Evolutionary conservation across 2,888 invertebrate species (phyloP), one percentile per base, ranked within the genome.

Genomic region (Syrphus vitripennis): DNA sequence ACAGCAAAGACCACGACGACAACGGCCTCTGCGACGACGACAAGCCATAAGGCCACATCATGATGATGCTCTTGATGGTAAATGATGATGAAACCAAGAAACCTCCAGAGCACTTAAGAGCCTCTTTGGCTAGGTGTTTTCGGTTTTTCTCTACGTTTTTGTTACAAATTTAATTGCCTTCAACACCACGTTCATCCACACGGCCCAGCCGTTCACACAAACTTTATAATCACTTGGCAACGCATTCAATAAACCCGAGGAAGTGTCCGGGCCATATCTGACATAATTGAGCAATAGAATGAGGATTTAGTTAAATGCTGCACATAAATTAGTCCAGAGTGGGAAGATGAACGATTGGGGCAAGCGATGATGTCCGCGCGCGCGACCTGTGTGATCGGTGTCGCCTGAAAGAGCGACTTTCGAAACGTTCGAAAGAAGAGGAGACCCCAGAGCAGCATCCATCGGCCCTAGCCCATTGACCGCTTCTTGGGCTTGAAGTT

Each of bases 221-320:
- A 63, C 74, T 87, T 82, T 87, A n/a, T n/a, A 87, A 87, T 87
- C 87, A 79, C 86, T 82, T 83, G 70, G 82, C 87, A 83, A 71
- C 50, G 82, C 82, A 74, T 87, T 79, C 87, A 86, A 86, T 86
- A 81, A 81, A 77, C 72, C 76, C 77, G 74, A 65, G 48, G 87
- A 79, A 79, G 78, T 81, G 78, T 83, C 78, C 82, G 79, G 78
- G 61, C 87, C 87, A 83, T 87, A 87, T 87, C 87, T 87, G 87
- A 87, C 87, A 87, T 87, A 87, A 87, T 87, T 87, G 87, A 87
- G 87, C 87, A 87, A 87, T 87, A 87, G 87, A 87, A 87, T 87
- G 87, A 83, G 87, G 75, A 87, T 87, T 87, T 87, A 87, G 87
- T 87, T 87, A 87, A 87, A 87, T 87, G 87, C 83, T 83, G 83